phyloP scores from a whole-genome alignment of 1,140 invertebrate genomes.

The Drosophila kohkoa region DNA sequence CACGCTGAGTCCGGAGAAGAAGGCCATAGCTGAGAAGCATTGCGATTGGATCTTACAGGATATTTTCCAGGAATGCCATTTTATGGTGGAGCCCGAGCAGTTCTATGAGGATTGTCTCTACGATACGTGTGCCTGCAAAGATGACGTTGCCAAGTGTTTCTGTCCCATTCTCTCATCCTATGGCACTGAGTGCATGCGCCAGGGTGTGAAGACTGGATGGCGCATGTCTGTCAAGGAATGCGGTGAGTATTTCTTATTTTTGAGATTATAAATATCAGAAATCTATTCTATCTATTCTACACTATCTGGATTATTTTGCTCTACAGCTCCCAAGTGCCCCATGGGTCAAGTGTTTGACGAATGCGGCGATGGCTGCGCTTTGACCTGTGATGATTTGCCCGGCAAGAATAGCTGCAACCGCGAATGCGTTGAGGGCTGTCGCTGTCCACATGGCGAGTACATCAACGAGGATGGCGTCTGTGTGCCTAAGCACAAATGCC shows the following conservation, averaged over 20 bases:
- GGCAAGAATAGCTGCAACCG: constrained; percentile 62
- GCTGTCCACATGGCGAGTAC: constrained; percentile 92
- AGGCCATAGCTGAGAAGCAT: constrained; percentile 88
- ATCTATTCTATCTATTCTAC: neutral
- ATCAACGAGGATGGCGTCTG: constrained; percentile 90
- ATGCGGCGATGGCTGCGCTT: constrained; percentile 91
- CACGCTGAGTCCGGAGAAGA: constrained; percentile 89
- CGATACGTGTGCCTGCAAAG: constrained; percentile 93
- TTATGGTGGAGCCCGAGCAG: constrained; percentile 90
- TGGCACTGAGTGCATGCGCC: constrained; percentile 90
- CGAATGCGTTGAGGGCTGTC: constrained; percentile 94
- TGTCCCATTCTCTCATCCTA: constrained; percentile 93
- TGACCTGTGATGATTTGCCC: constrained; percentile 89
- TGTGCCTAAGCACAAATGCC: constrained; percentile 90
- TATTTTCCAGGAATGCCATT: constrained; percentile 92
- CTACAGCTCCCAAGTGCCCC: constrained; percentile 88
- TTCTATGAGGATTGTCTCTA: constrained; percentile 93
- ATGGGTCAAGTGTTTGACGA: constrained; percentile 92
- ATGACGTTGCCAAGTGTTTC: constrained; percentile 88
- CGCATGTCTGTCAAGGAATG: constrained; percentile 91
- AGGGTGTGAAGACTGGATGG: constrained; percentile 91
- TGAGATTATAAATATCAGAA: too few relatives aligned
- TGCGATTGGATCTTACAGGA: constrained; percentile 89
- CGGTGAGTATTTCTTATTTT: constrained; percentile 54
- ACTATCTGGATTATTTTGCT: neutral